Base-by-base conservation (phyloP, 2,888 invertebrate genomes). In the Phlogophora meticulosa region DNA sequence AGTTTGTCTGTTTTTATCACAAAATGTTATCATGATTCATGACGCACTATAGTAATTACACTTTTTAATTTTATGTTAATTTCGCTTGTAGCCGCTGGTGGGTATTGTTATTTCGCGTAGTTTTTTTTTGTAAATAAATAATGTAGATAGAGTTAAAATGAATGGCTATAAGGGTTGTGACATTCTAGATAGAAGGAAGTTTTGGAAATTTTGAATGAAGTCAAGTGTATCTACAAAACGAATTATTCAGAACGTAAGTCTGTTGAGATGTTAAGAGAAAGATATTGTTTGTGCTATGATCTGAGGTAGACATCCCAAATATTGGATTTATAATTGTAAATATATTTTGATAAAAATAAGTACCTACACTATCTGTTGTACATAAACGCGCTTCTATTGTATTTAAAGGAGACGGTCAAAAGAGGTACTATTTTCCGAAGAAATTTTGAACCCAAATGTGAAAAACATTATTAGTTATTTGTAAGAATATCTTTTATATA, bases 101-200 rank as follows among this genome's bases (percentile, higher is more conserved):
- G 70, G 28, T 48, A 43, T 34, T 52, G 15, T 52, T 52, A 60
- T 59, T 42, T 55, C 17, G 48, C 28, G n/a, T 58, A 53, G 42
- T 17, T 59, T 52, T 32, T 17, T 38, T 77, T 78, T 78, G 52
- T 67, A 62, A 55, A 62, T 60, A 62, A 49, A 57, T 49, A 20
- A 17, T 61, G 28, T 61, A 71, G 57, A 42, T 68, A 55, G 48
- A 62, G 36, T 68, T 62, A 34, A 67, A 72, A 79, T 59, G 64
- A 72, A 72, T 74, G 82, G 77, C 72, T 82, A 67, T 73, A 80
- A 75, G 82, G 81, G 81, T 82, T 81, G 82, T 81, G 81, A 81
- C 69, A 71, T 49, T 77, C 49, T 80, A 81, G 80, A 63, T 81
- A 82, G 74, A 68, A 72, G 43, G 62, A 67, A 48, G 42, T 63